phyloP scores from a whole-genome alignment of 2,888 invertebrate genomes.

The Abrostola triplasia region DNA sequence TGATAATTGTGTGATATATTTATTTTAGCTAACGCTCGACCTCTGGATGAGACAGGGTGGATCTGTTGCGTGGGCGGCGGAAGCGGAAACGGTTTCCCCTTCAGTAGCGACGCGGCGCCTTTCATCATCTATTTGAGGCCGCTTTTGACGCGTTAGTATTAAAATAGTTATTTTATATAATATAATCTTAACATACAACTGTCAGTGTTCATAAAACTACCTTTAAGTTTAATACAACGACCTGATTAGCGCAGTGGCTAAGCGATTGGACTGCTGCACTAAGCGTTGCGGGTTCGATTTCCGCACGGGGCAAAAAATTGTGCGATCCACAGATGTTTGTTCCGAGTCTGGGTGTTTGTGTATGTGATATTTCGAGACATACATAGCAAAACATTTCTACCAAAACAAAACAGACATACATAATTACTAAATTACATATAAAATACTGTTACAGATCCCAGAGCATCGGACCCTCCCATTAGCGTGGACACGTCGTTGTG shows the following conservation, averaged over 20 bases:
- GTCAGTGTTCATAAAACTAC: too few species aligned
- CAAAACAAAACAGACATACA: too few species aligned
- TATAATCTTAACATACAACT: too few species aligned
- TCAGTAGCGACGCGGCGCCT: constrained; percentile 76
- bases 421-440: background rate
- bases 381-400: too few species aligned
- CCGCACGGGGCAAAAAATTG: too few species aligned
- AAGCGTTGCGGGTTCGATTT: too few species aligned
- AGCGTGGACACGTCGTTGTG: constrained; percentile 73
- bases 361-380: too few species aligned
- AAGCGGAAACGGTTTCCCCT: constrained; percentile 72
- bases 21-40: constrained; percentile 77
- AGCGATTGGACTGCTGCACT: too few species aligned
- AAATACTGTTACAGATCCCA: constrained; percentile 56
- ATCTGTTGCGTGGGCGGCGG: constrained; percentile 73
- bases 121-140: constrained; percentile 78
- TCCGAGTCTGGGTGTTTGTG: too few species aligned
- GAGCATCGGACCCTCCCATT: constrained; percentile 69
- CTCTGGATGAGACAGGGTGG: constrained; percentile 80
- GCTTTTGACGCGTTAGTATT: constrained; percentile 68
- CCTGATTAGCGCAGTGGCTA: too few species aligned
- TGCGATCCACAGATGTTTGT: too few species aligned
- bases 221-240: too few species aligned
- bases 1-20: background rate
- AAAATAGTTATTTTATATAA: background rate